These are phyloP conservation scores for Leptopilina drosophilae DNA, from an alignment of 2,888 invertebrate genomes.

Conservation along the genomic window DNA sequence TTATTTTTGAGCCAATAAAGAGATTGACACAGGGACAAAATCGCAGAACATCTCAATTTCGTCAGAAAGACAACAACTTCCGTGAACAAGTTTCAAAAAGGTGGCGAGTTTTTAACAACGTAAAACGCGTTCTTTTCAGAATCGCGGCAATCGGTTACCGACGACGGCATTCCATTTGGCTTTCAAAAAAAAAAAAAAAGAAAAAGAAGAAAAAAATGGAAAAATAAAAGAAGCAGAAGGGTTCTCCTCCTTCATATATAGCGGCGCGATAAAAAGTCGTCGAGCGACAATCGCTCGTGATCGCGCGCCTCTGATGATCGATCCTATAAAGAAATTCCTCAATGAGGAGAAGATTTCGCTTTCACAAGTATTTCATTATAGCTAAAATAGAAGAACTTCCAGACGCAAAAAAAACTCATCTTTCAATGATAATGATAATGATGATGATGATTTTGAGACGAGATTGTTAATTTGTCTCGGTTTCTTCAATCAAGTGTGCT, in stretches of 20 bases:
- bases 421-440: no score
- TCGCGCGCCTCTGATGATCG: conserved; percentile 21
- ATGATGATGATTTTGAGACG: conserved; percentile 7
- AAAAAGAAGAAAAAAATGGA: not conserved
- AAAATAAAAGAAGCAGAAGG: not conserved
- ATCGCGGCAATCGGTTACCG: conserved; percentile 47
- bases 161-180: conserved; percentile 47
- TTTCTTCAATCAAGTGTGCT: conserved; percentile 2
- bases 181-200: not conserved
- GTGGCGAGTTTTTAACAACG: conserved; percentile 21
- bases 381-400: no score
- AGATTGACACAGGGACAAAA: no score
- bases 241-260: not conserved
- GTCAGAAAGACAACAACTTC: not conserved
- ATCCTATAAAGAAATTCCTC: conserved; percentile 31
- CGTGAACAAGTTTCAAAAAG: not conserved
- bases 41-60: no score
- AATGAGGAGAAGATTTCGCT: conserved; percentile 34
- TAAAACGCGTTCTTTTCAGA: conserved; percentile 22
- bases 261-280: conserved; percentile 36
- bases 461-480: conserved; percentile 26
- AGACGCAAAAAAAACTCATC: not conserved
- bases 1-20: no score
- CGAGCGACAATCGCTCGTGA: conserved; percentile 21
- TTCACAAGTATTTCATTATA: not conserved